These are phyloP conservation scores for Gnatocerus cornutus DNA, from an alignment of 2,888 invertebrate species.

Conservation along the genomic window DNA sequence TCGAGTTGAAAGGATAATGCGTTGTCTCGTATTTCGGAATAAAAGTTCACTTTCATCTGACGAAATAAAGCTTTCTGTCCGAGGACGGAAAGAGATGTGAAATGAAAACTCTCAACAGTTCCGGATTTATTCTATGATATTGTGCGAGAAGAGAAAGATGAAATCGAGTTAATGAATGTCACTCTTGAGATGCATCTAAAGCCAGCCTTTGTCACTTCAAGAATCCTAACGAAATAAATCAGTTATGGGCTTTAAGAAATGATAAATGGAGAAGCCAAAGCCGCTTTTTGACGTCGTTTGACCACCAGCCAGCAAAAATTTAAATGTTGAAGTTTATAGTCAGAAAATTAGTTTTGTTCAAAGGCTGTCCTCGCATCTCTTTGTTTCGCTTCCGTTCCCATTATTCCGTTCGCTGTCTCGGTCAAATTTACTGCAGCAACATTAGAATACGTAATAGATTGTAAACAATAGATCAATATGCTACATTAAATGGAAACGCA, in stretches of 20 bases:
- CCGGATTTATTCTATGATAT: constrained; percentile 34
- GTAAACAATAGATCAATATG: constrained; percentile 11
- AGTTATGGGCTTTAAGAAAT: no score
- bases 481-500: constrained; percentile 1
- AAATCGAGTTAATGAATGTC: constrained; percentile 25
- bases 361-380: background rate
- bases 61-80: constrained; percentile 44
- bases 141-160: background rate
- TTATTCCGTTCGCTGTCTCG: background rate
- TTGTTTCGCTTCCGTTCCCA: background rate
- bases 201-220: no score
- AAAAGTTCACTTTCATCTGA: constrained; percentile 43
- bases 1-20: constrained; percentile 47
- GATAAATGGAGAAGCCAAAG: no score
- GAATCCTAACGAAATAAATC: no score
- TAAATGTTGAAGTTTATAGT: no score
- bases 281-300: no score
- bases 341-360: background rate
- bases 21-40: constrained; percentile 46
- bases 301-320: no score
- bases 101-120: constrained; percentile 43
- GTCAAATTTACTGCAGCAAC: background rate
- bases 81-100: constrained; percentile 14
- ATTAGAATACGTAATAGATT: constrained; percentile 4
- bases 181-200: no score